Conservation (phyloP, 2,113 vertebrate genomes). For the Chamaea fasciata region DNA sequence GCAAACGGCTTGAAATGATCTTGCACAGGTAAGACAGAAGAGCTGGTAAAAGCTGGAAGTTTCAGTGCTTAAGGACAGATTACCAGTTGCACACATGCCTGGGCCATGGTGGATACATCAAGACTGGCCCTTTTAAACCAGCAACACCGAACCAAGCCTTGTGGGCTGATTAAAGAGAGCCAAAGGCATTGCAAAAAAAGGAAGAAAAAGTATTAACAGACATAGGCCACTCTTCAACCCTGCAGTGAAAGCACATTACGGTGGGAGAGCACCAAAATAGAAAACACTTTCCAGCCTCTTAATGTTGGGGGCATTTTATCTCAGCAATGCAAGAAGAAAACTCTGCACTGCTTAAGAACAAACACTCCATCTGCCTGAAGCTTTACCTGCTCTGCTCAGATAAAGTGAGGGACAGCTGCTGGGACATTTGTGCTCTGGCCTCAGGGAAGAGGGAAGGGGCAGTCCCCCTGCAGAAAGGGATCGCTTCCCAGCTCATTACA, state of each 20-base stretch:
- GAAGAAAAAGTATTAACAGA: rapidly evolving
- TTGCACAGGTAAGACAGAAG: neutral
- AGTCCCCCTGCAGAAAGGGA: neutral
- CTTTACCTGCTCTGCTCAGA: neutral
- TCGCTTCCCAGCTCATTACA: neutral
- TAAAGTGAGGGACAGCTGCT: neutral
- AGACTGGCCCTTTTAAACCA: neutral
- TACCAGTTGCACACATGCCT: neutral
- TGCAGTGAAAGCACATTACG: neutral
- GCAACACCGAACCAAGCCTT: neutral
- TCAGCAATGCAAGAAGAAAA: neutral
- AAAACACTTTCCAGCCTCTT: neutral
- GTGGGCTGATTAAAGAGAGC: neutral
- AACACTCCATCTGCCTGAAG: neutral
- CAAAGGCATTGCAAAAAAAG: neutral
- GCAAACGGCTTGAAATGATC: neutral
- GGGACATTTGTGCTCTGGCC: neutral
- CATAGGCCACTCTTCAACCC: neutral
- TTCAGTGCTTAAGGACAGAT: neutral
- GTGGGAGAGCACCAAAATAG: neutral
- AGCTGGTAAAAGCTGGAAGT: neutral
- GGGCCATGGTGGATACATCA: neutral
- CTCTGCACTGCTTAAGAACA: neutral
- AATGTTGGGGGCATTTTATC: neutral
- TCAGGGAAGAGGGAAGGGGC: neutral